Base-by-base conservation (phyloP, 2,888 invertebrate genomes). In the Caenorhabditis zanzibari region DNA sequence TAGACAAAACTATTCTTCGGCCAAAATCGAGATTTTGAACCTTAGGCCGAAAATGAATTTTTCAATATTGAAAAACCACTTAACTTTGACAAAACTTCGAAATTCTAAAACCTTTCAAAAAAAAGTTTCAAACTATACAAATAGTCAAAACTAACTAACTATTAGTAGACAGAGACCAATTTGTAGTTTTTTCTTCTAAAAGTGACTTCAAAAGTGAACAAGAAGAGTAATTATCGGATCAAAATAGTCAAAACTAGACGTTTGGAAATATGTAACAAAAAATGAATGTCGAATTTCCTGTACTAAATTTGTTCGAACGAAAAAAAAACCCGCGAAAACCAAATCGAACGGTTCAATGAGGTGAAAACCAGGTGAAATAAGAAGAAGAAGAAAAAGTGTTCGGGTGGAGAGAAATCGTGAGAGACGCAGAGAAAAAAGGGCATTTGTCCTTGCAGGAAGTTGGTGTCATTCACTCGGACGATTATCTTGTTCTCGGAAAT, bases 401-500 rank as follows among this genome's bases (percentile, higher is more conserved):
- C 35, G 12, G 22, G 22, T 32, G 4, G 32, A 35, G 26, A 22
- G 10, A 59, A 7, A 9, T 28, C n/a, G 12, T 14, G 32, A 32
- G 72, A 59, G 61, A 73, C 38, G 72, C 22, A 73, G 72, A 47
- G 16, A 58, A n/a, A 14, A 35, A 32, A 64, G 64, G 64, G 47
- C 64, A 47, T 28, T 22, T 64, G 38, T 64, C 47, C 41, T 64
- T 64, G 35, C 35, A 88, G 88, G 88, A 88, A 81, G 83, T 86
- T 24, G 88, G 88, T 24, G 54, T 83, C 49, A 59, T 74, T 10
- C 47, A 79, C 28, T n/a, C 69, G 1, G 84, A 85, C 28, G 86
- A 87, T 76, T 86, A 82, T 68, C 32, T 71, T 22, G 59, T 88
- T 16, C 69, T 88, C 19, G 88, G 88, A 68, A 83, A 76, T 72